phyloP scores from a whole-genome alignment of 2,113 vertebrate genomes.

The Tupaia chinensis region DNA sequence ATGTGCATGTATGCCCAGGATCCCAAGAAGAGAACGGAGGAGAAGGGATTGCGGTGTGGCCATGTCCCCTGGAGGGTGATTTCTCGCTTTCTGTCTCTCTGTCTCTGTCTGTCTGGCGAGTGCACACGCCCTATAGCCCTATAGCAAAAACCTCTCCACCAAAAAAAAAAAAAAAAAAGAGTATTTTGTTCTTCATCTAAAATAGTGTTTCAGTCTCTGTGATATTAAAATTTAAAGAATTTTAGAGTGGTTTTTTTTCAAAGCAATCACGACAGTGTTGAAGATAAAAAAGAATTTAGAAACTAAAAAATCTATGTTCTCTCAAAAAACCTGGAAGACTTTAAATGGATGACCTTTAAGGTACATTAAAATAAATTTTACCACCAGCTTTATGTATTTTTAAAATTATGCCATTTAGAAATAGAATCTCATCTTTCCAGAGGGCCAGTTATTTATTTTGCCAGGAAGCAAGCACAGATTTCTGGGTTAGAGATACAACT shows the following conservation, averaged over 20 bases:
- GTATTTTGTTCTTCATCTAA: not conserved
- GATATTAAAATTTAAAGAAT: not conserved
- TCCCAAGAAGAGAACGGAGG: too few relatives aligned
- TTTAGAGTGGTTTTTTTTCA: not conserved
- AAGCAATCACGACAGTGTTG: not conserved
- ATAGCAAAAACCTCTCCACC: too few relatives aligned
- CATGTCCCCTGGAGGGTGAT: too few relatives aligned
- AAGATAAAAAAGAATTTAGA: not conserved
- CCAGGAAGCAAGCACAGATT: not conserved
- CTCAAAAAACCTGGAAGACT: not conserved
- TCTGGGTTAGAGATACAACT: not conserved
- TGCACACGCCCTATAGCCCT: too few relatives aligned
- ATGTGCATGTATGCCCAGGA: too few relatives aligned
- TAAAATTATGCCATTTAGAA: not conserved
- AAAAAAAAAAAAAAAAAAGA: not conserved
- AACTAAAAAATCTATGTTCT: not conserved
- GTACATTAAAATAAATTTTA: not conserved
- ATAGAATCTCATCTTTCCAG: not conserved
- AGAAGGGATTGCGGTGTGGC: too few relatives aligned
- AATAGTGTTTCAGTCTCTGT: not conserved
- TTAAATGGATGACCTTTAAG: not conserved
- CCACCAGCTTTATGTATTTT: not conserved
- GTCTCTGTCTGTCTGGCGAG: too few relatives aligned
- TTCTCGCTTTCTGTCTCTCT: too few relatives aligned
- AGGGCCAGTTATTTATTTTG: not conserved